These are phyloP conservation scores for Micrasema longulum DNA, from an alignment of 1,140 invertebrate species.

Conservation along the genomic window DNA sequence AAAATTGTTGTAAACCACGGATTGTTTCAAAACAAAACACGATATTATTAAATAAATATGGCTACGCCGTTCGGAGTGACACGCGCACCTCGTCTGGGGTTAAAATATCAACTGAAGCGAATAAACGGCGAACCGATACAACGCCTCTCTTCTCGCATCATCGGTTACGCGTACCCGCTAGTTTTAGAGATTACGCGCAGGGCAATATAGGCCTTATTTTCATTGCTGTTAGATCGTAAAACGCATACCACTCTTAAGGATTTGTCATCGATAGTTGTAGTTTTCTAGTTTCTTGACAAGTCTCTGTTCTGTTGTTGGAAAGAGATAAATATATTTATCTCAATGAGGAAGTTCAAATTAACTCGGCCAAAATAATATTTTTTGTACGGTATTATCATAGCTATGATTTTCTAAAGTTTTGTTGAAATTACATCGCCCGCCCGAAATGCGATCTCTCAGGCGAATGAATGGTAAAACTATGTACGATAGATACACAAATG, in stretches of 20 bases:
- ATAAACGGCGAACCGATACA: conserved; percentile 34
- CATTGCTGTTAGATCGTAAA: not conserved
- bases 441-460: too few species aligned
- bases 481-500: too few species aligned
- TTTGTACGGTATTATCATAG: too few species aligned
- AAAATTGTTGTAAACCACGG: not conserved
- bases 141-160: conserved; percentile 47
- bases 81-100: not conserved
- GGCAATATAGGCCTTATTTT: not conserved
- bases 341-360: too few species aligned
- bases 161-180: too few species aligned
- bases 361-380: too few species aligned
- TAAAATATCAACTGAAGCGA: conserved; percentile 44
- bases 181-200: conserved; percentile 6
- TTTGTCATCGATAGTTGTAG: not conserved
- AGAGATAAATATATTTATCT: conserved; percentile 23
- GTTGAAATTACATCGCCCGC: too few species aligned
- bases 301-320: conserved; percentile 18
- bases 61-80: conserved; percentile 23
- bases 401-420: too few species aligned
- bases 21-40: conserved; percentile 14
- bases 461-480: too few species aligned
- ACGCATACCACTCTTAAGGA: not conserved
- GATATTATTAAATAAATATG: conserved; percentile 17
- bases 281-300: too few species aligned